Base-by-base conservation (phyloP, 1,140 invertebrate genomes). In the Leptinotarsa lineolata region DNA sequence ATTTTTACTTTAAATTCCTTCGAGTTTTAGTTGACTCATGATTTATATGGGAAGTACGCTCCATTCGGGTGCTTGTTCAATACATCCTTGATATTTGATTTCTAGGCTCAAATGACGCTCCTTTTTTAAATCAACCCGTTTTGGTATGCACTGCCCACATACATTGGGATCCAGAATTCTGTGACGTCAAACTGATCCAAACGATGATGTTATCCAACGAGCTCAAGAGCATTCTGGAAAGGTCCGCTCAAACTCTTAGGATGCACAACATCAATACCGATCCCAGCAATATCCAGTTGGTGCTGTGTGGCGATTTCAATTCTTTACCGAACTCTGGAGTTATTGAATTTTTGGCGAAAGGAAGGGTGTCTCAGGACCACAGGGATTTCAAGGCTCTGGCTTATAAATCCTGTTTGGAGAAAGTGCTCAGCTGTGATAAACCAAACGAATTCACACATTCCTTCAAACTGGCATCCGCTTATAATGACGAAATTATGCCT, bases 91-190 rank as follows among this genome's bases (percentile, higher is more conserved):
- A n/a, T 54, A 54, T n/a, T 18, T 18, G 13, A 54, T 16, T 54
- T 76, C 22, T 72, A 82, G 82, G 84, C 90, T 92, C 92, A 75
- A 86, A 90, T 39, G 93, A 96, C 80, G 88, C 91, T 67, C 88
- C 88, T 60, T 91, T 92, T 84, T 86, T 93, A 73, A 90, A 92
- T 76, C 96, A 97, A 83, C 94, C 94, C 24, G 87, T 99, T 72
- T 87, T 99, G 72, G 96, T 99, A 39, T 98, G 97, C 83, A 99
- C 97, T 4, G 97, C 97, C 46, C 98, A 99, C 86, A 97, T 99
- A 74, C 97, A 99, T 86, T 99, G 98, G 98, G 98, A 99, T 89
- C 98, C 98, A 2, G 97, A 99, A 87, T 99, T 94, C 85, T 99
- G 97, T 82, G 98, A 99, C 86, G 98, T 99, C n/a, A 99, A 99